These are phyloP conservation scores for Catamblyrhynchus diadema DNA, from an alignment of 2,797 vertebrate species.

Conservation along the genomic window DNA sequence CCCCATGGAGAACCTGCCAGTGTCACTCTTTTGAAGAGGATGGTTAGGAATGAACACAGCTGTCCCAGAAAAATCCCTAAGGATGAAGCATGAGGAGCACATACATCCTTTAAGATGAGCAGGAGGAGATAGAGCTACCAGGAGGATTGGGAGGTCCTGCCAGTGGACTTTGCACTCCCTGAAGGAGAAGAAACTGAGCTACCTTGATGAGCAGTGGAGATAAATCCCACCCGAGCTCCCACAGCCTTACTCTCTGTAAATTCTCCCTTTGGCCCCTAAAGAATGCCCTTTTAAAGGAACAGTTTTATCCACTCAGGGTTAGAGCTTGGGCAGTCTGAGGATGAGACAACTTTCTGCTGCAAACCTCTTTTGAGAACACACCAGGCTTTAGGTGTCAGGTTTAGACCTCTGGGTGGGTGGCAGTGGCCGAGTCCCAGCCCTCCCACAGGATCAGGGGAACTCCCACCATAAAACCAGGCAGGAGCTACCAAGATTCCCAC, in stretches of 20 bases:
- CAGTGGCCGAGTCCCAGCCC: no score
- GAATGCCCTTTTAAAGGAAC: background rate
- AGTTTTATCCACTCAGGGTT: fast-evolving
- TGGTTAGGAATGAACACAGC: background rate
- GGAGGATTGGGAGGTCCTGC: background rate
- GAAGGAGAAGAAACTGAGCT: background rate
- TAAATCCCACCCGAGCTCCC: background rate
- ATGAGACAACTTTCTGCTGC: background rate
- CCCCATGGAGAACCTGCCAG: background rate
- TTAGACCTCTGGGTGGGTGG: background rate
- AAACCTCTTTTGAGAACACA: background rate
- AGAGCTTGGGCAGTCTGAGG: background rate
- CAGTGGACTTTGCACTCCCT: background rate
- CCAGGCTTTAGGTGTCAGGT: background rate
- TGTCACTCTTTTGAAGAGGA: background rate
- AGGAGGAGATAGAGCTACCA: background rate
- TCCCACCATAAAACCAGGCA: background rate
- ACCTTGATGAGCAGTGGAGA: background rate
- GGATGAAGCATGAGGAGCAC: fast-evolving
- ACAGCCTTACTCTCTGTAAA: background rate
- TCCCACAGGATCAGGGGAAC: background rate
- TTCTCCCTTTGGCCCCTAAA: background rate
- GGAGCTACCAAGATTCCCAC: background rate
- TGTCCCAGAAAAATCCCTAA: background rate
- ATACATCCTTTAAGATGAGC: background rate